Evolutionary conservation across 1,140 invertebrate species (phyloP).

Genomic region (Drosophila tristis): DNA sequence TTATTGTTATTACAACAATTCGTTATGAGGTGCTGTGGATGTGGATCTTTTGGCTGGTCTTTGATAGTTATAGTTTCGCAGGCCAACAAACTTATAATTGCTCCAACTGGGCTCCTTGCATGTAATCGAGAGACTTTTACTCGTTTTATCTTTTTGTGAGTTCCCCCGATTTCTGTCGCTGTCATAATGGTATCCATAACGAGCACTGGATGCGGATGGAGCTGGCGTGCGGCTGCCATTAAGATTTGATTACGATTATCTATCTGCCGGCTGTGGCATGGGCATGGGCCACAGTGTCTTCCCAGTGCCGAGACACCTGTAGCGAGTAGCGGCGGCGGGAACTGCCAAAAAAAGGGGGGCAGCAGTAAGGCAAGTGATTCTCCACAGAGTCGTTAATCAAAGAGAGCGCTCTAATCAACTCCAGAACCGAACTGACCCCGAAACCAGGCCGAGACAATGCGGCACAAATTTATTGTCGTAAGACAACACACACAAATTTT

Average conservation of each 20-base stretch:
- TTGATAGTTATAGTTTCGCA: slow-evolving; percentile 36
- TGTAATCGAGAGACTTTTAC: slow-evolving; percentile 52
- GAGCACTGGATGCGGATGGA: slow-evolving; percentile 29
- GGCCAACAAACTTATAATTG: slow-evolving; percentile 78
- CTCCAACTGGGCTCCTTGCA: slow-evolving; percentile 41
- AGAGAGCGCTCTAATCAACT: slow-evolving; percentile 50
- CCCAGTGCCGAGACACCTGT: slow-evolving; percentile 43
- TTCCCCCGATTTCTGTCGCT: slow-evolving; percentile 15
- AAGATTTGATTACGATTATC: slow-evolving; percentile 61
- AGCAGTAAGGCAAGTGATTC: slow-evolving; percentile 13
- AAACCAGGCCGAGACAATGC: slow-evolving; percentile 53
- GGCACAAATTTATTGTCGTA: slow-evolving; percentile 56
- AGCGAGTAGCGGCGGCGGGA: slow-evolving; percentile 56
- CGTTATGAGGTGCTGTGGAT: slow-evolving; percentile 47
- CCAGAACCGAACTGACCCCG: slow-evolving; percentile 52
- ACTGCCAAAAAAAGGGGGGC: slow-evolving; percentile 44
- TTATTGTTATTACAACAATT: slow-evolving; percentile 72
- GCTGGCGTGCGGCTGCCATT: slow-evolving; percentile 59
- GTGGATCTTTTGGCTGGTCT: slow-evolving; percentile 11
- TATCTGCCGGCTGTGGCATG: slow-evolving; percentile 38
- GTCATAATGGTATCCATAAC: slow-evolving; percentile 51
- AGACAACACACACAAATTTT: slow-evolving; percentile 43
- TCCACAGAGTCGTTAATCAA: slow-evolving; percentile 64
- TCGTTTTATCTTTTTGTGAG: slow-evolving; percentile 1
- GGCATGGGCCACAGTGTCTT: slow-evolving; percentile 28